Evolutionary conservation across 1,140 invertebrate genomes (phyloP), one percentile per base, ranked within the genome.

Genomic region (Dendroctonus valens): DNA sequence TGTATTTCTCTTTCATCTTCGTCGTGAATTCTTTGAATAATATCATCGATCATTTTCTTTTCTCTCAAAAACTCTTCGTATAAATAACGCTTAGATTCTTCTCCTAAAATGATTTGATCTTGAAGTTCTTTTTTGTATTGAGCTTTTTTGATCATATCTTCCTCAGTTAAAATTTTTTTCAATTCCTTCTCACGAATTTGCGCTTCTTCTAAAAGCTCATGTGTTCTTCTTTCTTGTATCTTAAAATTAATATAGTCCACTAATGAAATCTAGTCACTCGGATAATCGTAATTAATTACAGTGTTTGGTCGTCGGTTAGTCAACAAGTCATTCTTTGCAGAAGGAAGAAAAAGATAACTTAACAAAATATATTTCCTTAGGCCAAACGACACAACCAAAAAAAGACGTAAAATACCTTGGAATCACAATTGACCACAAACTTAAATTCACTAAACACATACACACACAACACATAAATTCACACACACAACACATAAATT

Each of bases 51-150:
- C 59, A 78, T 60, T 68, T 77, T 78, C 70, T 80, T 81, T 55
- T 81, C 79, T 49, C 69, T 71, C 7, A 81, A 57, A 61, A 77
- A 80, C 65, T 80, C 78, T 69, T 80, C 76, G 68, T 79, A 80
- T 48, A 73, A 48, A 44, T 72, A 71, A 44, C 77, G 72, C 50
- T 72, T 74, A n/a, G 65, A 67, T 68, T 77, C 74, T 48, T 78
- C 76, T 50, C 72, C 67, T 44, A 72, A 68, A 44, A 78, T 78
- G 41, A 80, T 77, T 73, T 81, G 79, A 62, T 80, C 76, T 54
- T 77, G 78, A 14, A 81, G 62, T 50, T 78, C 75, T 39, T 71
- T 70, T 49, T 73, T 73, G 59, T 79, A 80, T 58, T 75, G 41
- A 1, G 55, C 50, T 69, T 79, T 77, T 42, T 72, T 68, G n/a